Conservation (phyloP, 2,113 vertebrate species). For the Campylorhamphus procurvoides region DNA sequence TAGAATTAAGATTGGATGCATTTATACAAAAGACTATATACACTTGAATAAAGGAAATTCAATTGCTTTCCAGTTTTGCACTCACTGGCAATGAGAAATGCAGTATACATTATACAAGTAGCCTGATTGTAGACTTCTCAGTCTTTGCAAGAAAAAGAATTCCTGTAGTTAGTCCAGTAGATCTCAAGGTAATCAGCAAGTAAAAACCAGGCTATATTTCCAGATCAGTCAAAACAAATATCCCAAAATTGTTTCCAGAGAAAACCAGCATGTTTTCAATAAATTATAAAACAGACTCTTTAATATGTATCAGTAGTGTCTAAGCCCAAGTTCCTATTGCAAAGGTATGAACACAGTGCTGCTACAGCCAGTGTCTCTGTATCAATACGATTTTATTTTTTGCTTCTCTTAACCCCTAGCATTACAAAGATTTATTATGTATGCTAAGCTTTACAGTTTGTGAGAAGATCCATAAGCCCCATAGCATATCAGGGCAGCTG, state of each 20-base stretch:
- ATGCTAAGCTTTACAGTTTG: neutral
- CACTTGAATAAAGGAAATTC: neutral
- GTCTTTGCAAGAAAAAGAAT: neutral
- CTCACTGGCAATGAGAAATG: neutral
- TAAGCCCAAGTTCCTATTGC: neutral
- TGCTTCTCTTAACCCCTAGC: neutral
- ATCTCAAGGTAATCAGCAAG: neutral
- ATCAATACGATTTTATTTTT: neutral
- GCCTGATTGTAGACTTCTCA: neutral
- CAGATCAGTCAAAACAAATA: neutral
- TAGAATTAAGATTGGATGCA: neutral
- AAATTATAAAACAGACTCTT: neutral
- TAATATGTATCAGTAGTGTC: neutral
- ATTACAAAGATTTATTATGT: neutral
- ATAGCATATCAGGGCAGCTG: neutral
- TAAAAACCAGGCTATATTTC: neutral
- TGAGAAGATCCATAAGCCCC: neutral
- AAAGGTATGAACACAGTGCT: neutral
- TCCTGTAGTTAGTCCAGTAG: neutral
- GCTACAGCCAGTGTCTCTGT: neutral
- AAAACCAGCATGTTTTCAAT: neutral
- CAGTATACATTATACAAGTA: neutral
- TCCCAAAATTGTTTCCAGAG: neutral
- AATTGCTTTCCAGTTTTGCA: neutral
- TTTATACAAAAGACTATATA: neutral